A percentile compares a stretch with the other conserved stretches of the same genome.
These are phyloP conservation scores for Stenotaenia linearis DNA, from an alignment of 2,888 invertebrate species.

Conservation along the genomic window DNA sequence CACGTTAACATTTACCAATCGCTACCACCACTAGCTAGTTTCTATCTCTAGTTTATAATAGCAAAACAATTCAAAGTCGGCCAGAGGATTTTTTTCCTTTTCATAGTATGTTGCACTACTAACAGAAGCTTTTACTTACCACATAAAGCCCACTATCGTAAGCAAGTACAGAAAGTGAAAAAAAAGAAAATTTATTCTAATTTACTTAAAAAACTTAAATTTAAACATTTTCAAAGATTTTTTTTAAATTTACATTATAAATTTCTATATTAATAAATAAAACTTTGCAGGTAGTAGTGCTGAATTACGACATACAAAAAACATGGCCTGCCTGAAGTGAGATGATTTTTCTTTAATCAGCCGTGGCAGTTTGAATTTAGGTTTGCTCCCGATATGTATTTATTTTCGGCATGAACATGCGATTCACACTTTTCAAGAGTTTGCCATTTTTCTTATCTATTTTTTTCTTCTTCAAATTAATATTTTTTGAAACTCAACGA, in stretches of 20 bases:
- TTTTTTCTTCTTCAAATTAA: background rate
- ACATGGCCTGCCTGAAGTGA: background rate
- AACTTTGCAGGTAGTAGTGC: slow-evolving; percentile 10
- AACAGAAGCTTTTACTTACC: background rate
- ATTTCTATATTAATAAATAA: background rate
- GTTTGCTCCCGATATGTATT: slow-evolving; percentile 2
- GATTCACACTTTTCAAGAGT: slow-evolving; percentile 10
- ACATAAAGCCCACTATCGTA: background rate
- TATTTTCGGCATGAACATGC: background rate
- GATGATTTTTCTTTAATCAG: background rate
- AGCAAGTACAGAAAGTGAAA: background rate
- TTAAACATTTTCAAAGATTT: background rate
- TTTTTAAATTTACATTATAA: background rate
- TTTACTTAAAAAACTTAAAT: background rate
- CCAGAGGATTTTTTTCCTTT: background rate
- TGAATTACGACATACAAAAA: background rate
- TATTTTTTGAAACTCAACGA: background rate
- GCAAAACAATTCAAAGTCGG: background rate
- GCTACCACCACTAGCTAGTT: background rate
- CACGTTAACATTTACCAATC: background rate
- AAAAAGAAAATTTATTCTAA: background rate
- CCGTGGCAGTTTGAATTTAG: background rate
- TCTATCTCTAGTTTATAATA: background rate
- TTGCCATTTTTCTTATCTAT: background rate
- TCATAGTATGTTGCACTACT: background rate